Evolutionary conservation across 2,797 vertebrate genomes (phyloP).

Genomic region (Meda fulgida): DNA sequence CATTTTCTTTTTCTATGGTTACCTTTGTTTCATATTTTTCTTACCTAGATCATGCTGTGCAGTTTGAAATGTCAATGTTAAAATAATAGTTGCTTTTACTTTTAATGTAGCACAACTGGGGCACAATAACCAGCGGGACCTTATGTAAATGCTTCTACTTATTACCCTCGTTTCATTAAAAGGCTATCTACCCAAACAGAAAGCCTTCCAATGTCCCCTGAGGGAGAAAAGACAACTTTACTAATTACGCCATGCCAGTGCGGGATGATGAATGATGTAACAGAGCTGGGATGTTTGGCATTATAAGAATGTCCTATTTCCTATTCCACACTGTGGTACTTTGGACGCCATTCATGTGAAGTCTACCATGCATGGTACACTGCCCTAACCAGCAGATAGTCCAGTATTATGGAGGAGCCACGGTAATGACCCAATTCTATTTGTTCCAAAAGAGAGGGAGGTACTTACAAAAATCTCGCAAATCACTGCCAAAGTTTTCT

Average conservation of each 20-base stretch:
- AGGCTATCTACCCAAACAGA: constrained; percentile 62
- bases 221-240: constrained; percentile 78
- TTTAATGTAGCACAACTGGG: constrained; percentile 66
- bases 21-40: constrained; percentile 3
- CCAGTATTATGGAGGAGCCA: constrained; percentile 62
- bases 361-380: constrained; percentile 74
- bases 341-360: constrained; percentile 79
- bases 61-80: not conserved
- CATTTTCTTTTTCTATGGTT: not conserved
- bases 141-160: constrained; percentile 75
- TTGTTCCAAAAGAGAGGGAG: constrained; percentile 10
- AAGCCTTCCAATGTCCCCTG: constrained; percentile 72
- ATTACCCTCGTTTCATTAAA: constrained; percentile 75
- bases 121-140: constrained; percentile 60
- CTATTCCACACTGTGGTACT: constrained; percentile 73
- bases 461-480: constrained; percentile 13
- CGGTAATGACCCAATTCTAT: constrained; percentile 53
- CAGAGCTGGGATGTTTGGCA: constrained; percentile 79
- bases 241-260: constrained; percentile 75
- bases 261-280: constrained; percentile 80
- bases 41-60: not conserved
- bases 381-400: constrained; percentile 64
- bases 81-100: not conserved
- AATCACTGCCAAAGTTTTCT: constrained; percentile 29
- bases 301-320: constrained; percentile 83